Evolutionary conservation across 1,140 invertebrate genomes (phyloP).

Genomic region (Ceratoteleas bidentatus): DNA sequence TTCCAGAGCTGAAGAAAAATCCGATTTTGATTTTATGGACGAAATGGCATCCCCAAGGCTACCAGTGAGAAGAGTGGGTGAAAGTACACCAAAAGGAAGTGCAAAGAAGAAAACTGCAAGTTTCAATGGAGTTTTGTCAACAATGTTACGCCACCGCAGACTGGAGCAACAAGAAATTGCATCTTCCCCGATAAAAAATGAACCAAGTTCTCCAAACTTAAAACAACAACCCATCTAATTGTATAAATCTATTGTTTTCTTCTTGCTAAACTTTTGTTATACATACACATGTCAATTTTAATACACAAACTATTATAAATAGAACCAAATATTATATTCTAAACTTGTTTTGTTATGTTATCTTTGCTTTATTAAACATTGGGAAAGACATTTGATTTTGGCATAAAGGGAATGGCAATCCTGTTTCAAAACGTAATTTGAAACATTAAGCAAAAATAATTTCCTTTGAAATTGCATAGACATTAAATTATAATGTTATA

Average conservation of each 20-base stretch:
- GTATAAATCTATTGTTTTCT: not conserved
- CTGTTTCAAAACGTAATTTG: no score
- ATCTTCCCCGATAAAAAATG: conserved; percentile 74
- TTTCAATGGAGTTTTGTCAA: conserved; percentile 87
- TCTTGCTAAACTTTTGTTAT: no score
- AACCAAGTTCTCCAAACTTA: conserved; percentile 72
- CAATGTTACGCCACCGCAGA: conserved; percentile 86
- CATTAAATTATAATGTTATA: no score
- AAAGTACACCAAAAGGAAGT: conserved; percentile 85
- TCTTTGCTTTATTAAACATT: no score
- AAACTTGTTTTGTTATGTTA: no score
- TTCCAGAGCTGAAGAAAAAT: conserved; percentile 82
- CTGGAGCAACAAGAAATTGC: conserved; percentile 83
- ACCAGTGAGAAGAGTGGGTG: conserved; percentile 84
- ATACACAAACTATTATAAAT: no score
- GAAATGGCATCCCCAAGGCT: conserved; percentile 85
- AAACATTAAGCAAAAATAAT: no score
- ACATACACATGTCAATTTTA: no score
- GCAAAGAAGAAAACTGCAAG: conserved; percentile 90
- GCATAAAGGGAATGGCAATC: no score
- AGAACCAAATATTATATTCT: no score
- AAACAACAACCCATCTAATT: conserved; percentile 67
- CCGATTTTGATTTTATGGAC: conserved; percentile 89
- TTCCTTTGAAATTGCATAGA: no score
- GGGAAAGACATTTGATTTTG: not conserved